Base-by-base conservation (phyloP, 2,888 invertebrate genomes). In the Amiota mariae region DNA sequence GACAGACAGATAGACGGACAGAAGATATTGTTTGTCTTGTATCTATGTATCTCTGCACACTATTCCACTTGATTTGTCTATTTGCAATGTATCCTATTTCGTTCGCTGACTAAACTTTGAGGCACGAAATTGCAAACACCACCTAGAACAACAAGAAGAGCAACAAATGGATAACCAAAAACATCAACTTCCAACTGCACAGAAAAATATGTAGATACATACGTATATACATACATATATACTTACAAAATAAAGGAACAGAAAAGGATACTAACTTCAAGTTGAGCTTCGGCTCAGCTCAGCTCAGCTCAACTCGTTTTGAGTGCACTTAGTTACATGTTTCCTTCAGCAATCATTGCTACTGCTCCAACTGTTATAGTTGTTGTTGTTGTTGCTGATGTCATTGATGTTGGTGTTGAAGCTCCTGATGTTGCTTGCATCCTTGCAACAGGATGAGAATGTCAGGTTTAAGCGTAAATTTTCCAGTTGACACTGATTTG, bases 391-490 rank as follows among this genome's bases (percentile, higher is more conserved):
- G 13, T 54, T 54, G 54, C n/a, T 54, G 36, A 1, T 54, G 54
- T 1, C 2, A 54, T 20, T 59, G 18, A 0, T 59, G 20, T 20
- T 59, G 4, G 9, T 59, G 15, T 59, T 59, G n/a, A 8, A 24
- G 20, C 51, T 51, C 20, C 24, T 51, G 51, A 13, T 24, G 13
- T 18, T 12, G 47, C 66, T 59, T 8, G n/a, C 66, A 13, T 47
- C 24, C 20, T 54, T 48, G 13, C 54, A 20, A 68, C 67, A 51
- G 67, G 15, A 51, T 54, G 51, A 68, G 67, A 68, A 68, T 68
- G 67, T 68, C 67, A 68, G 67, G 51, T 76, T 75, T 76, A 79
- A 79, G 74, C 74, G 73, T 73, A 72, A 71, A 57, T 57, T 72
- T 71, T 68, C 36, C 57, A 71, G 59, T 63, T 71, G 71, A 71